phyloP scores from a whole-genome alignment of 2,797 vertebrate genomes.

The Heterohyrax brucei region DNA sequence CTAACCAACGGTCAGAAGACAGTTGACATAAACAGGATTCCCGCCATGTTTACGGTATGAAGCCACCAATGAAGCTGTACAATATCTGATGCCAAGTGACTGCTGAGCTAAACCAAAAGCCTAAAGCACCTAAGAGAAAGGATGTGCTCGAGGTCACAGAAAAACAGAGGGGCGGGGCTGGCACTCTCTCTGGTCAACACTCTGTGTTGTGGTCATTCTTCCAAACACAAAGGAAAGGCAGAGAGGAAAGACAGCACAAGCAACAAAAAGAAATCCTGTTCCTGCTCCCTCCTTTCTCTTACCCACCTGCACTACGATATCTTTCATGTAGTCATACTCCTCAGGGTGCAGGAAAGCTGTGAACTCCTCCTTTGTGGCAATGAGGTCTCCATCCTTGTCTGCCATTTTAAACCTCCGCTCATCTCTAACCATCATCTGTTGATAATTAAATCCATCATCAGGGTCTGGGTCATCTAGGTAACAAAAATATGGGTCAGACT shows the following conservation, averaged over 20 bases:
- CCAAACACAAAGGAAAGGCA: not conserved
- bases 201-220: not conserved
- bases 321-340: constrained; percentile 96
- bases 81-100: not conserved
- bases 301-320: constrained; percentile 95
- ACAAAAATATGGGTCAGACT: constrained; percentile 51
- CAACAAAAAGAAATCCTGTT: not conserved
- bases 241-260: not conserved
- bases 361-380: constrained; percentile 95
- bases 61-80: constrained; percentile 24
- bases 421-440: constrained; percentile 95
- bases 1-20: not conserved
- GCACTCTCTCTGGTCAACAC: not conserved
- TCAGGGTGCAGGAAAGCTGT: constrained; percentile 96
- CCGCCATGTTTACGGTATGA: constrained; percentile 3
- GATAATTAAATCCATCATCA: constrained; percentile 96
- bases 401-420: constrained; percentile 96
- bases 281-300: fast-evolving
- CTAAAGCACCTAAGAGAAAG: not conserved
- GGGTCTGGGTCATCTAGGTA: constrained; percentile 96
- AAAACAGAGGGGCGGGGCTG: not conserved
- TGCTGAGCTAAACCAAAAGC: not conserved
- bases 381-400: constrained; percentile 93
- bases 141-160: not conserved
- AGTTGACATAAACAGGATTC: constrained; percentile 1